Evolutionary conservation across 2,888 invertebrate genomes (phyloP).

Genomic region (Lithophane leautieri): DNA sequence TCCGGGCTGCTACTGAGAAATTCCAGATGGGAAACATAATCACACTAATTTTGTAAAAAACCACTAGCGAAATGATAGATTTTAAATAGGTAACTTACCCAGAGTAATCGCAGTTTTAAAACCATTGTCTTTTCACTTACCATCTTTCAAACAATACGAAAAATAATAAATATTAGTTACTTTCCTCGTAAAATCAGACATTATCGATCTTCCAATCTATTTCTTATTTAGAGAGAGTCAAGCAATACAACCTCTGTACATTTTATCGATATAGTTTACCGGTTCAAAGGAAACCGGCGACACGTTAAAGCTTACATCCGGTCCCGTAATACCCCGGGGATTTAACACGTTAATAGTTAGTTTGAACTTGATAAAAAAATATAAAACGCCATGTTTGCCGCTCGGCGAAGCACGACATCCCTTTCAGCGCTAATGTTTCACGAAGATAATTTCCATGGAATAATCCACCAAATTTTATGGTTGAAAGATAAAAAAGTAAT

Average conservation of each 20-base stretch:
- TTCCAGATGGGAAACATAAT: too few species aligned
- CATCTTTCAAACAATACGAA: background rate
- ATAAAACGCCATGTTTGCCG: conserved; percentile 21
- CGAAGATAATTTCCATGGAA: conserved; percentile 39
- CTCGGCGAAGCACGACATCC: conserved; percentile 28
- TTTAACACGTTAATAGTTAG: conserved; percentile 32
- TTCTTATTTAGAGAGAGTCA: background rate
- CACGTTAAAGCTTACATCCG: conserved; percentile 41
- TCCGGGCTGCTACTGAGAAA: too few species aligned
- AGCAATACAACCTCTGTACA: background rate
- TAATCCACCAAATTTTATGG: conserved; percentile 37
- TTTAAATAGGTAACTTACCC: background rate
- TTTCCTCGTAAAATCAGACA: background rate
- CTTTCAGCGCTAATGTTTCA: conserved; percentile 26
- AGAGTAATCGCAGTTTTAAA: background rate
- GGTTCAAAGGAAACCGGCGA: conserved; percentile 21
- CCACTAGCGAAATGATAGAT: background rate
- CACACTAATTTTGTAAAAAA: background rate
- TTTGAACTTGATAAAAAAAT: conserved; percentile 32
- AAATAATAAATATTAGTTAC: background rate
- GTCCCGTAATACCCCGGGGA: conserved; percentile 17
- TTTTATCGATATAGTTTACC: conserved; percentile 27
- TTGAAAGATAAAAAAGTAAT: conserved; percentile 41
- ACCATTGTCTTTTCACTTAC: background rate
- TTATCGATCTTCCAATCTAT: background rate